Evolutionary conservation across 1,140 invertebrate species (phyloP), one percentile per base, ranked within the genome.

Genomic region (Lanistes nyassanus): DNA sequence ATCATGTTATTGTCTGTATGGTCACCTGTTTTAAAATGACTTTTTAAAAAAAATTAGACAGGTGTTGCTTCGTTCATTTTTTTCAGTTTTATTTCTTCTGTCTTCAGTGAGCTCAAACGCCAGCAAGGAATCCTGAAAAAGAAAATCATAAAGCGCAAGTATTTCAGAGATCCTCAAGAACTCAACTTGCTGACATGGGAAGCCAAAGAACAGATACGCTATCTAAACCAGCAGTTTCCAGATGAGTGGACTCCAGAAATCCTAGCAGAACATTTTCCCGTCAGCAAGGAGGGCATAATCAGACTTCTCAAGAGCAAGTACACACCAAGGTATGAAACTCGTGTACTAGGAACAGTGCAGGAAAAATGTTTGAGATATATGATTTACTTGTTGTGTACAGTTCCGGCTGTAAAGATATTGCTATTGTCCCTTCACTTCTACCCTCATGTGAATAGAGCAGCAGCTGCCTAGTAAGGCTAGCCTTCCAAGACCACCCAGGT

Each of bases 161-260:
- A 94, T 83, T 94, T 95, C 83, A 93, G 93, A 64, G 89, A 92
- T 78, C 91, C 79, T 37, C 78, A 92, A 74, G 89, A 92, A 74
- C 92, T 93, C 0, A 94, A 93, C 82, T 91, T 97, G n/a, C 83
- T 97, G 72, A 95, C 94, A 1, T 95, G 93, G 91, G 91, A 92
- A 78, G 95, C 96, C 84, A 96, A 94, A 84, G 92, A 95, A 88
- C 93, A 96, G 88, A 96, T 97, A 65, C 89, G 92, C 65, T 91
- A 92, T 78, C 89, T 97, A 3, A 91, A 94, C 82, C 78, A 89
- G 31, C 89, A 90, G 23, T 90, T 95, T 88, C 92, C 94, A 19
- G 88, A 93, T 47, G 92, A 93, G 82, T 97, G 95, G 94, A 93
- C 92, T 4, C 82, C 92, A 5, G 92, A 94, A 75, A 92, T 85